A percentile compares a stretch with the other conserved stretches of the same genome.
Conservation (phyloP, 2,113 vertebrate genomes). For the Sylvietta virens region DNA sequence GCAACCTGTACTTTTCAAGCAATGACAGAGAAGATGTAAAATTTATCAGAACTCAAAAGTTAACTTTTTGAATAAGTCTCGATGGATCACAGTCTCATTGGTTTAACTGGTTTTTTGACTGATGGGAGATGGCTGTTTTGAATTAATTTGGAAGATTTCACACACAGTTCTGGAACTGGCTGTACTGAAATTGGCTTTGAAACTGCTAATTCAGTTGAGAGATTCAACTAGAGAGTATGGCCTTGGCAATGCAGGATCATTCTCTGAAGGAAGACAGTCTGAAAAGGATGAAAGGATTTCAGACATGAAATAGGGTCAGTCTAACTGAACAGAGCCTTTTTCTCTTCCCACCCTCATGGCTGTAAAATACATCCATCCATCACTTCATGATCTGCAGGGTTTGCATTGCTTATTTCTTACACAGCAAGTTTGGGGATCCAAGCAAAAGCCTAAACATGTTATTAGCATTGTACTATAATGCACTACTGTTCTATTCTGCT, state of each 20-base stretch:
- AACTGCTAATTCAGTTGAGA: not conserved
- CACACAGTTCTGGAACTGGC: not conserved
- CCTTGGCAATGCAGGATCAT: not conserved
- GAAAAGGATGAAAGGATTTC: not conserved
- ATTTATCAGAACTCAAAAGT: not conserved
- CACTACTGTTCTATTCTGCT: not conserved
- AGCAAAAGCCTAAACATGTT: not conserved
- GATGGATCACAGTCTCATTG: not conserved
- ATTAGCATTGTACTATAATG: not conserved
- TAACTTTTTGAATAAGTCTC: not conserved
- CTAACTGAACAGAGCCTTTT: not conserved
- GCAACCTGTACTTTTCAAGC: not conserved
- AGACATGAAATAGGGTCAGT: not conserved
- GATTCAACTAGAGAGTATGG: not conserved
- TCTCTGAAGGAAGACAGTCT: not conserved
- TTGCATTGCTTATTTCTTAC: not conserved
- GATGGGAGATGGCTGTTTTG: not conserved
- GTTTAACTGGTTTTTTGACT: not conserved
- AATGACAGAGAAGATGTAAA: not conserved
- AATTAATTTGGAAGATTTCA: not conserved
- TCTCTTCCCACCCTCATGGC: not conserved
- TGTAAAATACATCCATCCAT: not conserved
- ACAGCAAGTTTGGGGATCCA: not conserved
- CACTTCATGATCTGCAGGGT: not conserved
- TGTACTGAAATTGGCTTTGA: not conserved